Evolutionary conservation across 2,113 vertebrate species (phyloP), one percentile per base, ranked within the genome.

Genomic region (Oxygymnocypris stewartii): DNA sequence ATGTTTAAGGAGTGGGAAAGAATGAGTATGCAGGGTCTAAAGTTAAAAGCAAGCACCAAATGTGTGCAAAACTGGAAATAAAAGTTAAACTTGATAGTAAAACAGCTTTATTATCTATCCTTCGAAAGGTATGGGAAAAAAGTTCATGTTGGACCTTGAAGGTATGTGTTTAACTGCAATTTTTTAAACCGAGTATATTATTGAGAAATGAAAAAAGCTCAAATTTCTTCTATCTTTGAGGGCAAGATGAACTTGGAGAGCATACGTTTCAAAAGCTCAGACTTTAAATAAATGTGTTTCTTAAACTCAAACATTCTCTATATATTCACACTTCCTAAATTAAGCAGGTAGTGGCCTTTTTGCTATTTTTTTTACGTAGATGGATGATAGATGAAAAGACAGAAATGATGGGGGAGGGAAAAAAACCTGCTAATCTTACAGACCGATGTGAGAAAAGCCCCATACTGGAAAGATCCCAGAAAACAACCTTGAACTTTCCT

Each of bases 221-320:
- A 23, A 59, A n/a, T 59, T 2, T 23, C 2, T n/a, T n/a, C 2
- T n/a, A 73, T 9, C 20, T 74, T 74, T 2, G 7, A 74, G 71
- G 40, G 20, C 9, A 1, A 77, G 44, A 54, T 20, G 51, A 54
- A 54, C 5, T 47, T 8, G n/a, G 20, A 20, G 35, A 2, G 35
- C 23, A 73, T 82, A 44, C 4, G 65, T 65, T 65, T 65, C 57
- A 81, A 71, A 71, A 82, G 25, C 80, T 82, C 14, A 71, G 44
- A 44, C 28, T 37, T 40, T 49, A 69, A 18, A 51, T 7, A 69
- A 69, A 49, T 47, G 8, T 77, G 42, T 11, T 44, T 74, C 9
- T 74, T 23, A 9, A 74, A 44, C 23, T 49, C 44, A 25, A 49
- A 75, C 40, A 4, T 1, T 18, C 18, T 54, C 20, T 75, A 20